Evolutionary conservation across 2,797 vertebrate genomes (phyloP), one percentile per base, ranked within the genome.

Genomic region (Pipistrellus pygmaeus): DNA sequence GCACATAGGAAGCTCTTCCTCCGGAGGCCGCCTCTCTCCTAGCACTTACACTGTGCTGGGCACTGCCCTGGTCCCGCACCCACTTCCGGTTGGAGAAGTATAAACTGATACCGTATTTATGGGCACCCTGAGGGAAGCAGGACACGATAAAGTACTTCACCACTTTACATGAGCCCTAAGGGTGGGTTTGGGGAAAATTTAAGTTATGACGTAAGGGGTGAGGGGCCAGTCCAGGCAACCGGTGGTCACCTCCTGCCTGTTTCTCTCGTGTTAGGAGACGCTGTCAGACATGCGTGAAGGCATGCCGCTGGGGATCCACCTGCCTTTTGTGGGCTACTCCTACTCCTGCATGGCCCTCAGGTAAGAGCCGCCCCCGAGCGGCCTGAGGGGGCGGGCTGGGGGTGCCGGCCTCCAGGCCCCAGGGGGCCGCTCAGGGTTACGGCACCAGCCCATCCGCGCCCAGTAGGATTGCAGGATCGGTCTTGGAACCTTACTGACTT

Each of bases 241-340:
- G 7, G 23, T 5, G 38, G 46, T 78, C 53, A 86, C 55, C n/a
- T 85, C 62, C 51, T 32, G 15, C 48, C 77, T n/a, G 32, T 48
- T 9, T 76, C 68, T 88, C 35, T 83, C 27, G 3, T 3, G 5
- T n/a, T n/a, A 98, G 98, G 98, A 98, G 82, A 98, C 98, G 0
- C 94, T 97, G 78, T 97, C 97, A 0, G 98, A 98, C 69, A 95
- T 98, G 72, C 93, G 21, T 18, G 98, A 98, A 89, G 96, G 90
- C 71, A 88, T 97, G 64, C 97, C 98, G 0, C 95, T 98, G 30
- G 98, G 98, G 3, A 97, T 98, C 25, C 97, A 98, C 80, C 97
- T 98, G 88, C 98, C 98, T 17, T 98, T 98, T 0, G 97, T 98
- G 94, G 98, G 98, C 5, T 98, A 97, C 77, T 98, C 98, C n/a